These are phyloP conservation scores for Phrynocephalus guinanensis DNA, from an alignment of 2,797 vertebrate genomes.

Conservation along the genomic window DNA sequence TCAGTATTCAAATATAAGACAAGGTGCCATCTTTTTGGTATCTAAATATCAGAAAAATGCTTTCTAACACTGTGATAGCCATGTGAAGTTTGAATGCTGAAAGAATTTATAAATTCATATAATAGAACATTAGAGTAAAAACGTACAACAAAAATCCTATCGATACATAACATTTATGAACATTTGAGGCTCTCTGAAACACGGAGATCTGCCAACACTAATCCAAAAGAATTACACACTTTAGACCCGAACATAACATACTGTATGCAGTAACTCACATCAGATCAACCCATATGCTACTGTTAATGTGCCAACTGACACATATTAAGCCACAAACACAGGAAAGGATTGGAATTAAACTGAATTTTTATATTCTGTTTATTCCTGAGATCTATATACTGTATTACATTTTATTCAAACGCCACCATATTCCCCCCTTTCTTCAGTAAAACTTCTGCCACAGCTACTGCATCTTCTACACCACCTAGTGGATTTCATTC, in stretches of 20 bases:
- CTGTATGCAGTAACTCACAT: constrained; percentile 78
- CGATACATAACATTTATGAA: constrained; percentile 76
- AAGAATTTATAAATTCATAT: constrained; percentile 31
- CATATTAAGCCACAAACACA: constrained; percentile 78
- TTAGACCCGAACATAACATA: constrained; percentile 78
- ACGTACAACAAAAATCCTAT: constrained; percentile 64
- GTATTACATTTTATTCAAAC: constrained; percentile 61
- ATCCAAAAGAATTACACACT: constrained; percentile 79
- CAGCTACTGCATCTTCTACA: constrained; percentile 48
- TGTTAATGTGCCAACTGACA: constrained; percentile 79
- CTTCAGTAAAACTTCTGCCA: constrained; percentile 48
- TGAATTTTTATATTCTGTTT: constrained; percentile 68
- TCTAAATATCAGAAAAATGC: constrained; percentile 11
- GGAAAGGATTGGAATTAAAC: constrained; percentile 72
- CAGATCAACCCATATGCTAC: constrained; percentile 79
- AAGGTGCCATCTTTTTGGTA: background rate
- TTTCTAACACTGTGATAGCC: constrained; percentile 20
- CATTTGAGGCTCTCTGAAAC: constrained; percentile 70
- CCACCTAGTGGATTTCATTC: constrained; percentile 60
- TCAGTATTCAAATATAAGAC: background rate
- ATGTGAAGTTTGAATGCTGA: constrained; percentile 7
- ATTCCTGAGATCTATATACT: constrained; percentile 57
- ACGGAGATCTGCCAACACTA: constrained; percentile 76
- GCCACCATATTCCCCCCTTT: constrained; percentile 46
- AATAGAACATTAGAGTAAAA: constrained; percentile 41